phyloP scores from a whole-genome alignment of 2,797 vertebrate genomes.

The Cirrhinus mrigala region DNA sequence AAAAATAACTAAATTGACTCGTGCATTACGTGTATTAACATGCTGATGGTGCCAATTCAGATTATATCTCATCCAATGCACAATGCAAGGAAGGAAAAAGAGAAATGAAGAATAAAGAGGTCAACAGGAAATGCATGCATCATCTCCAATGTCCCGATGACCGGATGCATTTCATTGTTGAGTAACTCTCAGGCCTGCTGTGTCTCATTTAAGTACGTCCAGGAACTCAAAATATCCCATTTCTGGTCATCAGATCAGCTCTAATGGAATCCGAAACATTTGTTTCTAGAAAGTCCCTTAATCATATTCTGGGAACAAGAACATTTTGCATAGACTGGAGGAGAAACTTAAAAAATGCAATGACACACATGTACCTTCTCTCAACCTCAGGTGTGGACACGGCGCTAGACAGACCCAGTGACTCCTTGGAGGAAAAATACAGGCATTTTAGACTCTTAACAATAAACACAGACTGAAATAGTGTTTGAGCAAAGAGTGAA shows the following conservation, averaged over 20 bases:
- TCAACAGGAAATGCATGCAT: slow-evolving; percentile 66
- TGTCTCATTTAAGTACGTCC: slow-evolving; percentile 3
- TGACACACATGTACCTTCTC: slow-evolving; percentile 84
- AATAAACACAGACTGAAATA: neutral
- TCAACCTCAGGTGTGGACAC: slow-evolving; percentile 90
- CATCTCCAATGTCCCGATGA: slow-evolving; percentile 36
- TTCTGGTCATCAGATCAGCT: neutral
- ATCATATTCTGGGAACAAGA: neutral
- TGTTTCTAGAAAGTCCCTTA: neutral
- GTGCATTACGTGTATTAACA: slow-evolving; percentile 1
- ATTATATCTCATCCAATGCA: neutral
- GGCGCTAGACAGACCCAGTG: slow-evolving; percentile 85
- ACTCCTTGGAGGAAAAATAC: slow-evolving; percentile 81
- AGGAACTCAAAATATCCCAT: slow-evolving; percentile 24
- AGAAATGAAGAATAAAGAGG: slow-evolving; percentile 53
- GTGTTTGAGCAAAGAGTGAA: slow-evolving; percentile 4
- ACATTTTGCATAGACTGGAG: neutral
- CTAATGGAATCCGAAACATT: neutral
- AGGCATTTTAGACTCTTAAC: neutral
- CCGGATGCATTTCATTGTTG: slow-evolving; percentile 13
- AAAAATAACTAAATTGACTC: neutral
- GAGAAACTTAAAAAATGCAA: neutral
- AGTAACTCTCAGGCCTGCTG: slow-evolving; percentile 3
- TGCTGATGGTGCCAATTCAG: slow-evolving; percentile 16
- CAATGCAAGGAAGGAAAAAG: slow-evolving; percentile 73